phyloP scores from a whole-genome alignment of 2,113 vertebrate genomes.

The Pristiophorus japonicus region DNA sequence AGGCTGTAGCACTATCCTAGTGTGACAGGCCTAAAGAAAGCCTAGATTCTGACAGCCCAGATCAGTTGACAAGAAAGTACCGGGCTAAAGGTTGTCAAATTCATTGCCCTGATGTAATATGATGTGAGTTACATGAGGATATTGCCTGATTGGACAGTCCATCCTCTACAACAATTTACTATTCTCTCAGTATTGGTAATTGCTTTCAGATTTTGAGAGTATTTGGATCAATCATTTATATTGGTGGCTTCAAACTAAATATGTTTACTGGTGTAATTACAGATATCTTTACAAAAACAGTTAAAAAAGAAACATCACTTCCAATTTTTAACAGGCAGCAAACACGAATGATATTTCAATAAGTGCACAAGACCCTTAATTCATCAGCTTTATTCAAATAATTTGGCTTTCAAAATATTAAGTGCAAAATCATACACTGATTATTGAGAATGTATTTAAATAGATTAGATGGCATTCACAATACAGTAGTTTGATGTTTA shows the following conservation, averaged over 20 bases:
- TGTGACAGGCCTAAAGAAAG: neutral
- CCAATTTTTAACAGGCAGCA: neutral
- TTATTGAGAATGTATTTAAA: too few species aligned
- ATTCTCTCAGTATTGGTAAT: neutral
- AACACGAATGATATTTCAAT: neutral
- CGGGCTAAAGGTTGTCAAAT: neutral
- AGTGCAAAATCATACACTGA: too few species aligned
- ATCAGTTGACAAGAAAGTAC: neutral
- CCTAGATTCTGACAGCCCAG: neutral
- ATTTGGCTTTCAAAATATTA: too few species aligned
- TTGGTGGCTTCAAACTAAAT: neutral
- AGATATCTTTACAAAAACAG: neutral
- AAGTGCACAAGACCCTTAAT: neutral
- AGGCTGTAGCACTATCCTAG: neutral
- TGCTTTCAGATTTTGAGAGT: neutral
- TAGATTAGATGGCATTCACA: too few species aligned
- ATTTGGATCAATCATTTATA: neutral
- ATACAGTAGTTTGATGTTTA: too few species aligned
- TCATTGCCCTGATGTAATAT: neutral
- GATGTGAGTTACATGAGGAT: neutral
- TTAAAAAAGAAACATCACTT: neutral
- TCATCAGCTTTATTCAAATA: too few species aligned
- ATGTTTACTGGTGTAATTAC: neutral
- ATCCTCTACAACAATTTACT: neutral
- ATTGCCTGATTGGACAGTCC: neutral